A percentile compares a stretch with the other conserved stretches of the same genome.
These are phyloP conservation scores for Palaemon carinicauda DNA, from an alignment of 1,140 invertebrate species.

Conservation along the genomic window DNA sequence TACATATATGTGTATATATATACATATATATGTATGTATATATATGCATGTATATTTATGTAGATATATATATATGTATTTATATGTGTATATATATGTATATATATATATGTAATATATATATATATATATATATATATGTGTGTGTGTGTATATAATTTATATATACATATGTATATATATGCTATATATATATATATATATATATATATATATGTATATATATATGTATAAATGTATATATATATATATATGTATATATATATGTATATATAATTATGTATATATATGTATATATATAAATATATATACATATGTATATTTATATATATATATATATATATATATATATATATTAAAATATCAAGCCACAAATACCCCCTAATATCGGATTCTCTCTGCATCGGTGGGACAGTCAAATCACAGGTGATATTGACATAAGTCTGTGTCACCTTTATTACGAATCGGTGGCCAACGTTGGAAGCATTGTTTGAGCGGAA, in stretches of 20 bases:
- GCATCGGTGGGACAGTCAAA: too few species aligned
- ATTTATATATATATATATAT: too few species aligned
- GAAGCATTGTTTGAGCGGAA: too few species aligned
- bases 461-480: too few species aligned
- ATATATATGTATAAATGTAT: not conserved
- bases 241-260: not conserved
- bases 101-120: not conserved
- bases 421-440: too few species aligned
- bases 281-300: not conserved
- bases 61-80: not conserved
- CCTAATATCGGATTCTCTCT: too few species aligned
- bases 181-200: not conserved
- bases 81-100: not conserved
- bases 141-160: not conserved
- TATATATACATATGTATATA: not conserved
- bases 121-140: constrained; percentile 2
- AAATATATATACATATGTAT: too few species aligned
- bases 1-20: not conserved
- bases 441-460: too few species aligned
- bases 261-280: not conserved
- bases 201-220: not conserved
- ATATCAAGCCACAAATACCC: too few species aligned
- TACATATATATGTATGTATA: not conserved
- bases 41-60: not conserved
- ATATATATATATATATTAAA: too few species aligned